Conservation (phyloP, 2,113 vertebrate genomes). For the Elephantulus edwardii region DNA sequence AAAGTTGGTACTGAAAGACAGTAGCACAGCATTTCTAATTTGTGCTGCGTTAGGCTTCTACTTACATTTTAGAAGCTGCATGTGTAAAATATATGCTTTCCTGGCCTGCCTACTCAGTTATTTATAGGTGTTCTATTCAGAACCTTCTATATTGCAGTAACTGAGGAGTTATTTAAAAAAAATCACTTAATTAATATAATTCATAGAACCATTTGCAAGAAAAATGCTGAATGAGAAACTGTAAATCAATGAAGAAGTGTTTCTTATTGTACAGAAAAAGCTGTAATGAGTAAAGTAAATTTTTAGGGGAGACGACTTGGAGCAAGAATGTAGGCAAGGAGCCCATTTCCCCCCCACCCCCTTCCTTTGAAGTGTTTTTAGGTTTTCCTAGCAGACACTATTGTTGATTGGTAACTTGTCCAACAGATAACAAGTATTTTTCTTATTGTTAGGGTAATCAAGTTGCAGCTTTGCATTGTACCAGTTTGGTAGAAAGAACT, state of each 20-base stretch:
- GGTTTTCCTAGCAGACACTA: neutral
- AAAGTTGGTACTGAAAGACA: neutral
- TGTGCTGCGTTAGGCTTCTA: neutral
- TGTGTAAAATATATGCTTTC: neutral
- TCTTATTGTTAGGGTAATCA: neutral
- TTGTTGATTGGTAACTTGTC: conserved; percentile 36
- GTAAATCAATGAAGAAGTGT: neutral
- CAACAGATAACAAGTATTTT: neutral
- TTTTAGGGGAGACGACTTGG: conserved; percentile 10
- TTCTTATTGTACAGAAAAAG: conserved; percentile 17
- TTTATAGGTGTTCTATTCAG: neutral
- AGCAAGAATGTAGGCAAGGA: conserved; percentile 8
- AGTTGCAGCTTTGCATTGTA: neutral
- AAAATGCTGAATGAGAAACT: conserved; percentile 32
- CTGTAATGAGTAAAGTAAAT: neutral
- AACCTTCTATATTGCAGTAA: neutral
- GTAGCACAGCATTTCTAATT: neutral
- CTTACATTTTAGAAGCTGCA: neutral
- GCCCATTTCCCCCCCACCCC: neutral
- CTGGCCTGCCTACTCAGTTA: neutral
- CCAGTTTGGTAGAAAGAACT: neutral
- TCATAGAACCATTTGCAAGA: neutral
- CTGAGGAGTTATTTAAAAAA: neutral
- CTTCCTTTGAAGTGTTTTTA: neutral
- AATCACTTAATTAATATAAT: conserved; percentile 42